A percentile compares a stretch with the other conserved stretches of the same genome.
phyloP scores from a whole-genome alignment of 2,888 invertebrate genomes.

The Balanococcus diminutus region DNA sequence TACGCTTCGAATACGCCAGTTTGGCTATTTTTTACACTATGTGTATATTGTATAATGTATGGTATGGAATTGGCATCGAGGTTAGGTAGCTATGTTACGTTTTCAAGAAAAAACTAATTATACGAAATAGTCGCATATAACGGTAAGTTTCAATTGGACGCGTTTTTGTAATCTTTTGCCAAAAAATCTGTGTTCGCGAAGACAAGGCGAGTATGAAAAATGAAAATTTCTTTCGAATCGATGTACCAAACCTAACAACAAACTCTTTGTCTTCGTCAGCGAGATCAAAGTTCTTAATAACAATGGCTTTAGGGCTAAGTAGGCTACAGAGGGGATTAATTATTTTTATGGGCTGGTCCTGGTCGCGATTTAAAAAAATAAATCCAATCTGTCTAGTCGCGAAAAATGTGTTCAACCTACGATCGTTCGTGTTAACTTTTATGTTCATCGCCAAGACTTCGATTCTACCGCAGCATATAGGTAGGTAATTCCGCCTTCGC shows the following conservation, averaged over 20 bases:
- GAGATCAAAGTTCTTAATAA: slow-evolving; percentile 28
- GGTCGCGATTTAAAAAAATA: not conserved
- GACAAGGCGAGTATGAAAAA: slow-evolving; percentile 1
- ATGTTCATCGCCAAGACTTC: not conserved
- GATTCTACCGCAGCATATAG: not conserved
- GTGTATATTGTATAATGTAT: not conserved
- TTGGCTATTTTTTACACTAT: slow-evolving; percentile 1
- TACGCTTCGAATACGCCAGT: not conserved
- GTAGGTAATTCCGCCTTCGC: not conserved
- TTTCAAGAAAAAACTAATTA: slow-evolving; percentile 21
- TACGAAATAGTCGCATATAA: not conserved
- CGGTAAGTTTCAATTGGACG: slow-evolving; percentile 26
- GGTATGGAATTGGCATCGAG: not conserved
- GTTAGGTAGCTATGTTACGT: not conserved
- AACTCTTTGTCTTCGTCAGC: not conserved
- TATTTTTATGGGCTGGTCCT: not conserved
- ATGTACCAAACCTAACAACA: not conserved
- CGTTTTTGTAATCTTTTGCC: not conserved
- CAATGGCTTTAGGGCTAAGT: not conserved
- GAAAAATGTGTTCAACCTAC: slow-evolving; percentile 32
- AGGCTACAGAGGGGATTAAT: not conserved
- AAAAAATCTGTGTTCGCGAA: not conserved
- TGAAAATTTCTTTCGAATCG: not conserved
- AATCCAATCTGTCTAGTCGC: not conserved
- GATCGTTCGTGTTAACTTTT: not conserved